Conservation (phyloP, 2,797 vertebrate species). For the Oryzias dopingdopingensis region DNA sequence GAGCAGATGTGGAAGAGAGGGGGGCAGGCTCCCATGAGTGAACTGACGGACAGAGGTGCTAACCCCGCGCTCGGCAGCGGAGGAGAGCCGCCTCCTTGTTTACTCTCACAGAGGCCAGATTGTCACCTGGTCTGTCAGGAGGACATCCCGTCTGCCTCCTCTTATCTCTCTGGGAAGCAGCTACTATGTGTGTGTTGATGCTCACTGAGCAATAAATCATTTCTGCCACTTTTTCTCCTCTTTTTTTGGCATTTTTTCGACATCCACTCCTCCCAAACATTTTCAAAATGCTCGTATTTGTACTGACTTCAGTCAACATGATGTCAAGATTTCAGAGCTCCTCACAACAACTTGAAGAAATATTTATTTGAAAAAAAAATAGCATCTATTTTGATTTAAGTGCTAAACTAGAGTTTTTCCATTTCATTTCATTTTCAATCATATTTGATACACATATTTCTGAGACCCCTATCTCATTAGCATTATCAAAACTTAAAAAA, state of each 20-base stretch:
- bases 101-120: slow-evolving; percentile 47
- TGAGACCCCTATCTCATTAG: too few relatives aligned
- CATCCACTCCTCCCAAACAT: slow-evolving; percentile 6
- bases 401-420: too few relatives aligned
- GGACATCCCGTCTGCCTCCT: slow-evolving; percentile 44
- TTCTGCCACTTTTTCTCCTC: slow-evolving; percentile 17
- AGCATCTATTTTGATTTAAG: too few relatives aligned
- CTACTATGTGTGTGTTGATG: slow-evolving; percentile 30
- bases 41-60: slow-evolving; percentile 64
- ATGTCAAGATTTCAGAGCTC: too few relatives aligned
- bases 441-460: too few relatives aligned
- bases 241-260: slow-evolving; percentile 28
- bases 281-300: neutral
- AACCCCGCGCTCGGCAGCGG: slow-evolving; percentile 35
- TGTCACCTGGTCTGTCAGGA: slow-evolving; percentile 65
- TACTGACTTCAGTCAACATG: too few relatives aligned
- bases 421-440: too few relatives aligned
- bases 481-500: too few relatives aligned
- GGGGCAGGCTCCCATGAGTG: slow-evolving; percentile 3
- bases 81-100: slow-evolving; percentile 56
- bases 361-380: too few relatives aligned
- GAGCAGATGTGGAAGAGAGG: too few relatives aligned
- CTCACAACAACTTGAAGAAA: too few relatives aligned
- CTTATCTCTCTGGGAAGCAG: slow-evolving; percentile 50
- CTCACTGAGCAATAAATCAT: slow-evolving; percentile 50